Evolutionary conservation across 1,140 invertebrate species (phyloP), one percentile per base, ranked within the genome.

Genomic region (Drosophila sucinea): DNA sequence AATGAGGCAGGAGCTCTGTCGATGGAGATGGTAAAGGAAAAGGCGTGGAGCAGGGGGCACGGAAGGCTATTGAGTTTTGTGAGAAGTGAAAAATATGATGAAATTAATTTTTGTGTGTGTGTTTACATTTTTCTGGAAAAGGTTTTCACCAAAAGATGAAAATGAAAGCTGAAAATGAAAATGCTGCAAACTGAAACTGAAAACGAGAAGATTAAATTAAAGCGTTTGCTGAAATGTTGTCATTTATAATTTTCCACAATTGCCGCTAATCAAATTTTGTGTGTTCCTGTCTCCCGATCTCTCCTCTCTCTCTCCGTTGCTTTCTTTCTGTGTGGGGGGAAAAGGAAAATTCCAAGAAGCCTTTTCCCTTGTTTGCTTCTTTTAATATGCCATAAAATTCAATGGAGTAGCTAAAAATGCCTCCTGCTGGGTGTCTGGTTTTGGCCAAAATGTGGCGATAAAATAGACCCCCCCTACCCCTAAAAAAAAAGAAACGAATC

Each of bases 191-290:
- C 65, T 69, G 69, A 87, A 86, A 86, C 69, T 69, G 64, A 71
- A 51, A 27, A 51, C 44, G 44, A 51, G 44, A 51, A 51, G 82
- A 86, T 86, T 86, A 86, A 86, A 86, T 86, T 86, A 87, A 87
- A 86, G 83, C 82, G 56, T 57, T 57, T 77, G 79, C 79, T 86
- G 76, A 86, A 86, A 87, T 82, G 83, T 79, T 86, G 82, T 87
- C 82, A 86, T 87, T 86, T 87, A 86, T 86, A 86, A 86, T 76
- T 87, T 86, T 78, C 79, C 82, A 86, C 82, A 86, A 86, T 86
- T 86, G 82, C 79, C 72, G 79, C 82, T 87, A 86, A 86, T 87
- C 83, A 86, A 86, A 86, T 86, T 86, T 62, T 73, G 68, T 57
- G 35, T 56, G 54, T 56, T 29, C 29, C 27, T 29, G 27, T 56